Conservation (phyloP, 2,888 invertebrate genomes). For the Papilio elwesi region DNA sequence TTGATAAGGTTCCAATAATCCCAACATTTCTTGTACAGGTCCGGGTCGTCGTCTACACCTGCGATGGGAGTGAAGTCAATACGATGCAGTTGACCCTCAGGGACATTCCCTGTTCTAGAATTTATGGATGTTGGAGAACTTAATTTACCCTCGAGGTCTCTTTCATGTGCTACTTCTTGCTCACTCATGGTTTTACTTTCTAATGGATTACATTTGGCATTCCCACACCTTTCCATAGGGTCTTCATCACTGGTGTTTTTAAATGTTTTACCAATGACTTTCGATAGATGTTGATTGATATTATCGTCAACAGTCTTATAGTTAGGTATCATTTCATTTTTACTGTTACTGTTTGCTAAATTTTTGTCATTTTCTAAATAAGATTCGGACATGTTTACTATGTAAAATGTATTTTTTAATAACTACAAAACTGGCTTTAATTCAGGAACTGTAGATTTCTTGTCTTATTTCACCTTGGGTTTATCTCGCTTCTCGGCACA, state of each 20-base stretch:
- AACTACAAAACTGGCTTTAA: too few species aligned
- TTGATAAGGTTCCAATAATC: constrained; percentile 31
- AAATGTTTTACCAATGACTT: not conserved
- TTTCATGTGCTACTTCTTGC: not conserved
- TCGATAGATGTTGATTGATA: not conserved
- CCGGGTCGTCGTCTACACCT: constrained; percentile 28
- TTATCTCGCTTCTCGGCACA: too few species aligned
- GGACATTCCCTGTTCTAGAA: not conserved
- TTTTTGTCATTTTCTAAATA: constrained; percentile 19
- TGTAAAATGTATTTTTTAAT: too few species aligned
- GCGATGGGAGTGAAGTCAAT: constrained; percentile 27
- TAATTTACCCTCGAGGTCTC: not conserved
- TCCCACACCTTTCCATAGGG: too few species aligned
- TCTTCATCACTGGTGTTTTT: not conserved
- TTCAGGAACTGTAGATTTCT: too few species aligned
- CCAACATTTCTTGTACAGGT: constrained; percentile 11
- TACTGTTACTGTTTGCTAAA: constrained; percentile 5
- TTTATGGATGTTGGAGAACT: not conserved
- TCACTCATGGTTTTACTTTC: not conserved
- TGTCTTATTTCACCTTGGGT: too few species aligned
- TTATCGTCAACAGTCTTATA: not conserved
- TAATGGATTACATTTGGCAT: not conserved
- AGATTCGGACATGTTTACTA: constrained; percentile 10
- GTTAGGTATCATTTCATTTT: not conserved
- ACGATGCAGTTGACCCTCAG: not conserved